A percentile compares a stretch with the other conserved stretches of the same genome.
Conservation (phyloP, 2,113 vertebrate species). For the Pitta sordida region DNA sequence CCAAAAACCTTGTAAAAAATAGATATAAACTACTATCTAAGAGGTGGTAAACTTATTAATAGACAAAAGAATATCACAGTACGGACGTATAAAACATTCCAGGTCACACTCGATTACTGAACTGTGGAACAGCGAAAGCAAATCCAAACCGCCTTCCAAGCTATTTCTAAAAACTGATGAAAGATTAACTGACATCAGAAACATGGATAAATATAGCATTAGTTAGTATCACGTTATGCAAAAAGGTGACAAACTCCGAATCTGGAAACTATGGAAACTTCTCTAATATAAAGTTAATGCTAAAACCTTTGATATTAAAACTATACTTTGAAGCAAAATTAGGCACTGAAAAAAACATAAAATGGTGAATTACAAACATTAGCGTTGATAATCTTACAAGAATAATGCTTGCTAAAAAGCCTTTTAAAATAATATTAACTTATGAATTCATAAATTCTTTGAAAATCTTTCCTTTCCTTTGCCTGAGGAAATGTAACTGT, state of each 20-base stretch:
- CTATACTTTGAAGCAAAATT: background rate
- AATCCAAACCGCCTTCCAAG: background rate
- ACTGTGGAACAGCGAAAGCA: background rate
- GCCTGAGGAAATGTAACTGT: background rate
- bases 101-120: background rate
- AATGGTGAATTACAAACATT: background rate
- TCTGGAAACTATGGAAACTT: background rate
- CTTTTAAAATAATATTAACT: background rate
- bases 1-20: background rate
- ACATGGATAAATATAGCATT: background rate
- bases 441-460: background rate
- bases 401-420: background rate
- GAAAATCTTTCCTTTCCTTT: background rate
- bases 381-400: background rate
- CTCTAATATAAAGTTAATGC: background rate
- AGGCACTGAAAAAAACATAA: background rate
- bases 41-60: background rate
- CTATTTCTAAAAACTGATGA: background rate
- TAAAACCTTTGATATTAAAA: background rate
- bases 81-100: background rate
- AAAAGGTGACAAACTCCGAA: background rate
- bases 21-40: background rate
- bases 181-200: background rate
- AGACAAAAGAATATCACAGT: background rate
- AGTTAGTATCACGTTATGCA: background rate